Conservation (phyloP, 2,888 invertebrate genomes). For the Eupithecia subfuscata region DNA sequence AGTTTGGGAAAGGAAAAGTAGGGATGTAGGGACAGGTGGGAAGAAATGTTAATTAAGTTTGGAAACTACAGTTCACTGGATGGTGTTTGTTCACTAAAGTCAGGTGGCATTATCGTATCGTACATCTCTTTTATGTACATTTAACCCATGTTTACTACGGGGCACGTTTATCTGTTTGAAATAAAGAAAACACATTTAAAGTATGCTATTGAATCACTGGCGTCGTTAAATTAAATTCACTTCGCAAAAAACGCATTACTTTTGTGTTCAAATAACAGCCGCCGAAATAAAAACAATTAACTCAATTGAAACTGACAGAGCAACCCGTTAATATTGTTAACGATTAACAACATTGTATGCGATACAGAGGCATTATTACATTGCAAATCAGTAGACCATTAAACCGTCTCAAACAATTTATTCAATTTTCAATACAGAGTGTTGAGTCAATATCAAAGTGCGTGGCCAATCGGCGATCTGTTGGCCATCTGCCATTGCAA, state of each 20-base stretch:
- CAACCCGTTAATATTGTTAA: conserved; percentile 11
- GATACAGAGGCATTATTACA: conserved; percentile 18
- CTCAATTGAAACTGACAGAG: conserved; percentile 9
- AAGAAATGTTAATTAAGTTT: conserved; percentile 48
- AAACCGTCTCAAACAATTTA: conserved; percentile 28
- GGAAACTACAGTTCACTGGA: conserved; percentile 43
- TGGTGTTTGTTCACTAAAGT: conserved; percentile 43
- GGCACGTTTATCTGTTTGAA: conserved; percentile 38
- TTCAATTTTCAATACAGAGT: conserved; percentile 23
- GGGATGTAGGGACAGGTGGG: conserved; percentile 44
- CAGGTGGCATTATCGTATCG: conserved; percentile 42
- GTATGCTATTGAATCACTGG: conserved; percentile 51
- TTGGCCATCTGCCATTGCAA: conserved; percentile 52
- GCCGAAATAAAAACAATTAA: background rate
- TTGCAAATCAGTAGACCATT: conserved; percentile 10
- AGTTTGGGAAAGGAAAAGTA: conserved; percentile 43
- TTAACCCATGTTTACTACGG: conserved; percentile 53
- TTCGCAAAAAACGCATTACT: background rate
- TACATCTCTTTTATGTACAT: conserved; percentile 42
- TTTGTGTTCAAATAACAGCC: background rate
- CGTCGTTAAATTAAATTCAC: conserved; percentile 4
- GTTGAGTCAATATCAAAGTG: conserved; percentile 45
- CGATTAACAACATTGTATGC: conserved; percentile 24
- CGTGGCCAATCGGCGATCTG: conserved; percentile 44
- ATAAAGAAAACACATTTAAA: conserved; percentile 32